Base-by-base conservation (phyloP, 2,797 vertebrate genomes). In the Botia kubotai region DNA sequence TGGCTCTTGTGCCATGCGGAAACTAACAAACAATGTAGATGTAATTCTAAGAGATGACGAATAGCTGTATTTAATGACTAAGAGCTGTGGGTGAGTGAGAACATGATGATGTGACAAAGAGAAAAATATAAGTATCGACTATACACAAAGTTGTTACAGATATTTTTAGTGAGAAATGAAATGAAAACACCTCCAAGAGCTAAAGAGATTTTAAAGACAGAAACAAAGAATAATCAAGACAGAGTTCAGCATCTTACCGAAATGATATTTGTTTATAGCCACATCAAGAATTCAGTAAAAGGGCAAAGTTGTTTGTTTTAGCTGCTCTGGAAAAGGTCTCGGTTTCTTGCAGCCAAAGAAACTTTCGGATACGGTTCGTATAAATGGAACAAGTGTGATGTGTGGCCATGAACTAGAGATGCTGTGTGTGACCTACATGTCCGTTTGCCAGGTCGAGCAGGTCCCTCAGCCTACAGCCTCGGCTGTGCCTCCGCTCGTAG, bases 391-490 rank as follows among this genome's bases (percentile, higher is more conserved):
- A 17, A 65, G 23, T 63, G 46, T 63, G 55, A 63, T 17, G 66
- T 77, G 50, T 58, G 69, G 70, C 50, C 26, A 57, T 73, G 62
- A 57, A 58, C 60, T 46, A 14, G 39, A 43, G 77, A 63, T 52
- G 77, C 4, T 55, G 48, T 26, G 55, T 62, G 72, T 82, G 86
- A 96, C 97, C 93, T 91, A 98, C 97, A 0, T 99, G 97, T 87
- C 97, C 96, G 0, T 98, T 98, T 88, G 96, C 95, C 62, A 96
- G 65, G 72, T 98, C 97, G 4, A 98, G 95, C 87, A 99, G 92
- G 91, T 99, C 97, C 2, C 97, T 91, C 68, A 98, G 92, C 63
- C 98, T 92, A 88, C 97, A 99, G 90, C 98, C 97, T 1, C 97
- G 87, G 14, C 68, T 89, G 88, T 99, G 97, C 55, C 98, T 84